Base-by-base conservation (phyloP, 2,113 vertebrate genomes). In the Psittacula cyanocephala region DNA sequence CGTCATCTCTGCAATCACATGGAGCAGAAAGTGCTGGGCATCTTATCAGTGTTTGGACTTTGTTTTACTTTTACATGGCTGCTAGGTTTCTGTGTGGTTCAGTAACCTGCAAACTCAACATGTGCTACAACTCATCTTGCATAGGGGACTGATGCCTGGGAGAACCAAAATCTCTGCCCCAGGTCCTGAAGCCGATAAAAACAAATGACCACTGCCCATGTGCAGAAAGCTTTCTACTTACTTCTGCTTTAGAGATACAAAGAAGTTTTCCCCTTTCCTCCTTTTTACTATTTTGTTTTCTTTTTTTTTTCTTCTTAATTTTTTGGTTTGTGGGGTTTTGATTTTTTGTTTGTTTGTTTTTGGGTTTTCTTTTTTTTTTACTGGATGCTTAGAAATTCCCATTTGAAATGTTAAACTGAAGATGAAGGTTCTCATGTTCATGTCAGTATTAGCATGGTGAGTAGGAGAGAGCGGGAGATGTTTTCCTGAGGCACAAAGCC, bases 401-500 rank as follows among this genome's bases (percentile, higher is more conserved):
- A 76, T 92, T 91, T 80, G 79, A 94, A 94, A 77, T 72, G n/a
- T 81, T 86, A 83, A 89, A 80, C n/a, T 60, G 23, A 55, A 79
- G 49, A 81, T 79, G 67, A 92, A 85, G 41, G 28, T 72, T 96
- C 37, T 88, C 41, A 82, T 87, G 85, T 78, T 94, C 79, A n/a
- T 93, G 70, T 92, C 70, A 91, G 76, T 57, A 86, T 86, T 92
- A 93, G 44, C 41, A 28, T 55, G 67, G 46, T 53, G 29, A 27
- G 69, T 62, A 46, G 69, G 72, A 70, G 53, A 23, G 17, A 82
- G 43, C 0, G 2, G 39, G 64, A 90, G 19, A 76, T 83, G 41
- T 76, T 89, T 95, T 95, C 77, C 89, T 88, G 59, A 62, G 41
- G 47, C 71, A 37, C 23, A 93, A 95, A 96, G 29, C 75, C 82